A percentile compares a stretch with the other conserved stretches of the same genome.
phyloP scores from a whole-genome alignment of 1,140 invertebrate species.

The Phymorhynchus buccinoides region DNA sequence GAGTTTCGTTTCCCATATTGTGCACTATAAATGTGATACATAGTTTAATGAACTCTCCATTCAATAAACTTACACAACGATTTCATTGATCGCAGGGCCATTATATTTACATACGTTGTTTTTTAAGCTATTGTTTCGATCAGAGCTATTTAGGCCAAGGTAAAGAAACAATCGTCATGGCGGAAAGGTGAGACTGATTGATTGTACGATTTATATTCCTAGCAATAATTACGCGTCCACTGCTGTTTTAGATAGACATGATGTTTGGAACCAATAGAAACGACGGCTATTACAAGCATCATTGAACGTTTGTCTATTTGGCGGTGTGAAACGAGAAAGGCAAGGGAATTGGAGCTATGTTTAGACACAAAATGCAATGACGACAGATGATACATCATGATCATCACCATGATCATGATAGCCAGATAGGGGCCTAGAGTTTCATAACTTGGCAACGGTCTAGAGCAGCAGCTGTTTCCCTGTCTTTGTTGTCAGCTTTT shows the following conservation, averaged over 20 bases:
- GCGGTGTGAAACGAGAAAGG: not conserved
- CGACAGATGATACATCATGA: not conserved
- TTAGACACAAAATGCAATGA: not conserved
- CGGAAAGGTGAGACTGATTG: not conserved
- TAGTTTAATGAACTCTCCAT: too few species aligned
- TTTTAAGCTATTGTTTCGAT: not conserved
- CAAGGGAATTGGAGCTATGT: not conserved
- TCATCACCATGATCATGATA: too few species aligned
- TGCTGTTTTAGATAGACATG: not conserved
- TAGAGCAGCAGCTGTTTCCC: not conserved
- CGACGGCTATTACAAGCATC: not conserved
- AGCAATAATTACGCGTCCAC: not conserved
- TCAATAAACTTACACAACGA: too few species aligned
- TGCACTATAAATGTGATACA: too few species aligned
- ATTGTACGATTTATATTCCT: not conserved
- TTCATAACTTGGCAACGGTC: too few species aligned
- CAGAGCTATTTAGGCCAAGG: too few species aligned
- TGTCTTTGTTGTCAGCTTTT: not conserved
- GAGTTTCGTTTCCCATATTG: too few species aligned
- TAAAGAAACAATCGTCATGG: not conserved
- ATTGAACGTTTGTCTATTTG: not conserved
- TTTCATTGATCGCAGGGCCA: too few species aligned
- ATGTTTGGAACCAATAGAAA: not conserved
- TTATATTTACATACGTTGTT: not conserved
- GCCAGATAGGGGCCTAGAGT: too few species aligned